Percentiles rank a stretch among this genome's conserved stretches.
These are phyloP conservation scores for Hirudo medicinalis DNA, from an alignment of 1,140 invertebrate genomes.

Conservation along the genomic window DNA sequence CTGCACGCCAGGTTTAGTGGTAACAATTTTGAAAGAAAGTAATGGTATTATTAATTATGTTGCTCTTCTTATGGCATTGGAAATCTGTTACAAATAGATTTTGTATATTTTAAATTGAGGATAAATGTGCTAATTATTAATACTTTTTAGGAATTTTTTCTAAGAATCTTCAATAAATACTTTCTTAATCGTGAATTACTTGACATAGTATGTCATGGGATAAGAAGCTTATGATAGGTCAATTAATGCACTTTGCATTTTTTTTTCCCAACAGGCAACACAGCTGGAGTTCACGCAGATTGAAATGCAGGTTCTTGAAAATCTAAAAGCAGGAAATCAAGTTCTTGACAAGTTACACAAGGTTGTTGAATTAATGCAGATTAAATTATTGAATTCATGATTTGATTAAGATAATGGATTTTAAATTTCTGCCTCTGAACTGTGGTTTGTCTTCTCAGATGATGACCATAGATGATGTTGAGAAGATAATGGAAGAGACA, in stretches of 20 bases:
- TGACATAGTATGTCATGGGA: no score
- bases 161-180: no score
- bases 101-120: no score
- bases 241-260: background rate
- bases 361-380: background rate
- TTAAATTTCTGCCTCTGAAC: background rate
- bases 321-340: background rate
- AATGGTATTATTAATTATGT: no score
- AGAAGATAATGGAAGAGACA: conserved; percentile 7
- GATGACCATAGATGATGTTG: conserved; percentile 2
- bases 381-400: background rate
- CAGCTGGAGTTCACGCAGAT: conserved; percentile 4
- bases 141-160: no score
- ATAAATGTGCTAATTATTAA: no score
- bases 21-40: no score
- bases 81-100: no score
- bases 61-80: no score
- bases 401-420: background rate
- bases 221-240: no score
- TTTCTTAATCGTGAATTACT: no score
- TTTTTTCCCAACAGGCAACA: background rate
- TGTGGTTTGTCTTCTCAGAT: background rate
- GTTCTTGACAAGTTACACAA: background rate
- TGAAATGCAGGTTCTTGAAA: conserved; percentile 9
- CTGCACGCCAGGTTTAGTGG: no score